Conservation (phyloP, 1,140 invertebrate genomes). For the Bombus superbus region DNA sequence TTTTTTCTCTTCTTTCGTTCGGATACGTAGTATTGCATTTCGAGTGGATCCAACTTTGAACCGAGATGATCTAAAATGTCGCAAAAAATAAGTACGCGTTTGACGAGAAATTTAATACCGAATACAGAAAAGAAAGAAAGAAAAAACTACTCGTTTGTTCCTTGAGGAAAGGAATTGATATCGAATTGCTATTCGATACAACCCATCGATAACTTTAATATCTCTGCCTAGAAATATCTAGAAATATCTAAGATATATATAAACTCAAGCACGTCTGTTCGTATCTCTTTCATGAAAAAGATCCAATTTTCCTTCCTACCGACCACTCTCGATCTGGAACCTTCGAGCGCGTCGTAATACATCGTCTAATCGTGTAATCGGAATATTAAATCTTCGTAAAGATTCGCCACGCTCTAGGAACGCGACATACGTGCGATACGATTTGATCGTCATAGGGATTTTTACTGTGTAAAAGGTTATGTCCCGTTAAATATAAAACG, state of each 20-base stretch:
- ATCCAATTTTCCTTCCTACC: no score
- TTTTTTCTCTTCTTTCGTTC: neutral
- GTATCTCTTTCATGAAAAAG: no score
- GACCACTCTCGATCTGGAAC: no score
- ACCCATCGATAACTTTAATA: no score
- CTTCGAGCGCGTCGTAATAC: neutral
- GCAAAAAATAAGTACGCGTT: no score
- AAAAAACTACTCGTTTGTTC: neutral
- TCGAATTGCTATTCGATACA: no score
- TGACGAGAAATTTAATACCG: neutral
- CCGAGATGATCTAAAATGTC: neutral
- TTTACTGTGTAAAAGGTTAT: neutral
- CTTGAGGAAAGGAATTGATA: no score
- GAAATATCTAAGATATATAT: no score
- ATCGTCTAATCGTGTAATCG: neutral
- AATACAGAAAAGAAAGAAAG: neutral
- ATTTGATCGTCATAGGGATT: neutral
- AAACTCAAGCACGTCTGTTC: no score
- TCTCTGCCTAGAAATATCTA: no score
- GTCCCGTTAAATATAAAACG: conserved; percentile 19
- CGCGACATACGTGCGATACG: neutral
- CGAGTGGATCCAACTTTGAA: neutral
- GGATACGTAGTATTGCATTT: neutral
- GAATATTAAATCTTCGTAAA: neutral
- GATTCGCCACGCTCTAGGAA: neutral